These are phyloP conservation scores for Oscheius sp. DNA, from an alignment of 2,888 invertebrate genomes.

Conservation along the genomic window DNA sequence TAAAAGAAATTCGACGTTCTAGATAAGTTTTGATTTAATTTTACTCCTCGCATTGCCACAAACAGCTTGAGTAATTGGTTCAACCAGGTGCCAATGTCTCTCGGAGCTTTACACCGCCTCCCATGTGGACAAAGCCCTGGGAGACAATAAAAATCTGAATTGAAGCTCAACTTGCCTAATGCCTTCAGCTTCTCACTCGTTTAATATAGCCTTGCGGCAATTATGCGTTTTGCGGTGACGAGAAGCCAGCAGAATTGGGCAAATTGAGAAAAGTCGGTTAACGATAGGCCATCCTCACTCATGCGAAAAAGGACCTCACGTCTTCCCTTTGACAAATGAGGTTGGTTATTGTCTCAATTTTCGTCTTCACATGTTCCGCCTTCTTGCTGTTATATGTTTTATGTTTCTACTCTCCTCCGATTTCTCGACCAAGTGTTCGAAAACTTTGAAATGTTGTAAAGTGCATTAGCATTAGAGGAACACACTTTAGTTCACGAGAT, in stretches of 20 bases:
- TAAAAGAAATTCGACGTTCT: background rate
- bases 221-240: slow-evolving; percentile 29
- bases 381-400: background rate
- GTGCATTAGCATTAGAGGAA: slow-evolving; percentile 21
- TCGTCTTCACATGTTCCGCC: background rate
- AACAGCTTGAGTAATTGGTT: background rate
- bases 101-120: slow-evolving; percentile 18
- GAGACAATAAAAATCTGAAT: too few relatives aligned
- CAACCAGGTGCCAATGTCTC: too few relatives aligned
- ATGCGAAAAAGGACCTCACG: background rate
- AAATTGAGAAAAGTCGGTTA: slow-evolving; percentile 21
- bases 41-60: background rate
- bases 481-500: slow-evolving; percentile 18
- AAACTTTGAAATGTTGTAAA: slow-evolving; percentile 9
- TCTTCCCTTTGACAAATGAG: background rate
- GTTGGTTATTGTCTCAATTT: too few relatives aligned
- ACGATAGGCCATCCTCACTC: background rate
- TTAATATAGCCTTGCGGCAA: slow-evolving; percentile 24
- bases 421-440: background rate
- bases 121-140: too few relatives aligned
- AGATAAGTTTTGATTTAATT: too few relatives aligned
- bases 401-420: background rate
- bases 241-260: background rate
- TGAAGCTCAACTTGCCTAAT: too few relatives aligned
- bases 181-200: background rate